These are phyloP conservation scores for Xerus rutilus DNA, from an alignment of 2,797 vertebrate genomes.

Conservation along the genomic window DNA sequence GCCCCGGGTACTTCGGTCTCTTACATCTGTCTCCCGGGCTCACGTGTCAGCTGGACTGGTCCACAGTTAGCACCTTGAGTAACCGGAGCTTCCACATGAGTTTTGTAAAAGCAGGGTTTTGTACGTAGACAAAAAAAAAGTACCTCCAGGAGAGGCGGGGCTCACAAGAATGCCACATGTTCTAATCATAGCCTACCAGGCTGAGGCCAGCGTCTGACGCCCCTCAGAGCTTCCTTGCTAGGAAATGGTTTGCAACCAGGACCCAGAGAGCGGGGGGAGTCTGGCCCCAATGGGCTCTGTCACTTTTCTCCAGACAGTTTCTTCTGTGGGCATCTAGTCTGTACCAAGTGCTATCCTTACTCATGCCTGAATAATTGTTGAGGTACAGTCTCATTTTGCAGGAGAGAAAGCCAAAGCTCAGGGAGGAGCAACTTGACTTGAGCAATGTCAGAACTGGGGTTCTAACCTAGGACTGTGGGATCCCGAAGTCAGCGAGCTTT, in stretches of 20 bases:
- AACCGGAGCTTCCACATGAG: neutral
- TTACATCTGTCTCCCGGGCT: neutral
- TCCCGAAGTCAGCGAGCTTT: neutral
- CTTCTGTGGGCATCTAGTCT: neutral
- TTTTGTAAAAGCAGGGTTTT: neutral
- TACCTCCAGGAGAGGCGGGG: neutral
- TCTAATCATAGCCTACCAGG: neutral
- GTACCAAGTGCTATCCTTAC: neutral
- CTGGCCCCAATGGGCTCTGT: neutral
- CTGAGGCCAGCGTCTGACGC: neutral
- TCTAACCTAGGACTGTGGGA: neutral
- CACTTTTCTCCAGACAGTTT: neutral
- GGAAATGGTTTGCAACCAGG: neutral
- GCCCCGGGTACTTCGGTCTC: neutral
- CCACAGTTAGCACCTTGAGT: neutral
- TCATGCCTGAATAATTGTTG: neutral
- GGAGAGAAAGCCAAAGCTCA: neutral
- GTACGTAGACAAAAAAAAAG: no score
- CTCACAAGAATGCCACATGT: neutral
- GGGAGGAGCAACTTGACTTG: neutral
- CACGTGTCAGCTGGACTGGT: neutral
- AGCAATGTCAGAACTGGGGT: fast-evolving
- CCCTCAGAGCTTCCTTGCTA: neutral
- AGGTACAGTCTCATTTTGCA: neutral
- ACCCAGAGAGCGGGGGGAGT: neutral